Percentiles rank a stretch among this genome's conserved stretches.
These are phyloP conservation scores for Acrocephalus kingi DNA, from an alignment of 2,113 vertebrate genomes.

Conservation along the genomic window DNA sequence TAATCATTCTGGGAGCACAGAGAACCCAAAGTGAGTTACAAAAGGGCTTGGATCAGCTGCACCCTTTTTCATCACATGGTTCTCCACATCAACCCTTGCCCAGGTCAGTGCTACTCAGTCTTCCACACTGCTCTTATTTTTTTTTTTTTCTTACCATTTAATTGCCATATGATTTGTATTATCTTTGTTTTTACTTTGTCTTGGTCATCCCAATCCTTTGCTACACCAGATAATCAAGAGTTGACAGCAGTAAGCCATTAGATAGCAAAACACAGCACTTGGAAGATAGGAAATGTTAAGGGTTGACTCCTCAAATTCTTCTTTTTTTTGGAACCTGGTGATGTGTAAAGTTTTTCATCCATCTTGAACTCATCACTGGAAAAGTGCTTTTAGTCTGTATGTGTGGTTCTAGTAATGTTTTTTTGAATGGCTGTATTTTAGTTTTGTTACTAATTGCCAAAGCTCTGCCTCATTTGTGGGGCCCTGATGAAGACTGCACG, in stretches of 20 bases:
- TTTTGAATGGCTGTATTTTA: background rate
- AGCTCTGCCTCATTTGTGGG: background rate
- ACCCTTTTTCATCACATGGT: background rate
- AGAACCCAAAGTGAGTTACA: background rate
- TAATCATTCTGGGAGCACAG: background rate
- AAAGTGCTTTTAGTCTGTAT: background rate
- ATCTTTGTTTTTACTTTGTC: constrained; percentile 1
- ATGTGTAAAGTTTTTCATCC: background rate
- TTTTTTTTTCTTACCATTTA: background rate
- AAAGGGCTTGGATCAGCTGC: background rate
- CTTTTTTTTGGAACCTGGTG: background rate
- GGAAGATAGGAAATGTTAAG: constrained; percentile 13
- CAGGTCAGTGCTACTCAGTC: background rate
- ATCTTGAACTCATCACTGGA: constrained; percentile 9
- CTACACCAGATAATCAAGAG: constrained; percentile 5
- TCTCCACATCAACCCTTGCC: background rate
- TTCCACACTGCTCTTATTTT: background rate
- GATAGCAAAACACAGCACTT: background rate
- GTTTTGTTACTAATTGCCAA: background rate
- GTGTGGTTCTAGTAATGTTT: background rate
- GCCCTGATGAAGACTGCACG: background rate
- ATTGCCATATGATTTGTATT: constrained; percentile 11
- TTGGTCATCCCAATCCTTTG: background rate
- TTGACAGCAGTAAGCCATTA: constrained; percentile 9
- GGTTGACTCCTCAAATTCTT: background rate